Evolutionary conservation across 1,140 invertebrate species (phyloP).

Genomic region (Acyrthosiphon pisum): DNA sequence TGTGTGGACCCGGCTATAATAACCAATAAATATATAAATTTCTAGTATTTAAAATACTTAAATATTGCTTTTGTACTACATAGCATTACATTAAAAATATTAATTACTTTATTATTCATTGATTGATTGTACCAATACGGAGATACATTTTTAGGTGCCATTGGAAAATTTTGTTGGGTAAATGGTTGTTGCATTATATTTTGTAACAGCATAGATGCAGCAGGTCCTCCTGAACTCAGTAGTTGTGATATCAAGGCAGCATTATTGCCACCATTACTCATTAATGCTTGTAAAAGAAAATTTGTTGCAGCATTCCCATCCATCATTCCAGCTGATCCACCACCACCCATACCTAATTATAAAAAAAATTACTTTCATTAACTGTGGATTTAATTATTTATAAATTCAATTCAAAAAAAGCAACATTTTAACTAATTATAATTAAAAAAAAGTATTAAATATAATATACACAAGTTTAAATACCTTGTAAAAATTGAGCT

Average conservation of each 20-base stretch:
- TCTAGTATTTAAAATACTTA: neutral
- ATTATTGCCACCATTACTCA: constrained; percentile 53
- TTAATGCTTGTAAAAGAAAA: constrained; percentile 50
- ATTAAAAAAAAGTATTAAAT: neutral
- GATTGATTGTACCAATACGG: constrained; percentile 48
- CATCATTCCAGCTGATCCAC: constrained; percentile 43
- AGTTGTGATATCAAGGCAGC: constrained; percentile 41
- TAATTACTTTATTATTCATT: constrained; percentile 47
- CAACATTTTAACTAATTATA: neutral
- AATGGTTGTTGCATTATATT: constrained; percentile 52
- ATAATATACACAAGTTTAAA: neutral
- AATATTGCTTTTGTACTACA: neutral
- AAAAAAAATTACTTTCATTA: neutral
- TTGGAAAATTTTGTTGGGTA: constrained; percentile 43
- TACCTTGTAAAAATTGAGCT: constrained; percentile 56
- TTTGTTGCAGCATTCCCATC: constrained; percentile 48
- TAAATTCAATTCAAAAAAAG: no score
- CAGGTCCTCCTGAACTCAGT: constrained; percentile 28
- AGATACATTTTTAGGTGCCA: constrained; percentile 45
- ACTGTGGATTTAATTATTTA: no score
- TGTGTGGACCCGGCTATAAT: no score
- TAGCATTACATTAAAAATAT: neutral
- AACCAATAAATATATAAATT: neutral
- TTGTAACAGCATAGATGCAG: constrained; percentile 40
- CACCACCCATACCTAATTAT: constrained; percentile 38